A percentile compares a stretch with the other conserved stretches of the same genome.
phyloP scores from a whole-genome alignment of 2,888 invertebrate genomes.

The Clanis bilineata region DNA sequence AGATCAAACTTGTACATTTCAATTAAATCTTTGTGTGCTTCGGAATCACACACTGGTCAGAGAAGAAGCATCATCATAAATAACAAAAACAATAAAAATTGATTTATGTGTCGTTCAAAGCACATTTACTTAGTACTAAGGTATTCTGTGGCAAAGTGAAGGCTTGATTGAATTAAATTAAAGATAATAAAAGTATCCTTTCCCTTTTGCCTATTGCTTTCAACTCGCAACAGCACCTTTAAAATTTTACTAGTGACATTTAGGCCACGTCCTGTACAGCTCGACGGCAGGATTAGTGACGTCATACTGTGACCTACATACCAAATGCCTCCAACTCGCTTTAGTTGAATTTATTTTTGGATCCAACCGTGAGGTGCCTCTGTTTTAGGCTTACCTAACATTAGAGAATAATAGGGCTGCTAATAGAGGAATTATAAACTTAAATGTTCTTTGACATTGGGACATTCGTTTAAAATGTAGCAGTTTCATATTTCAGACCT shows the following conservation, averaged over 20 bases:
- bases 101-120: too few species aligned
- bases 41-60: too few species aligned
- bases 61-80: too few species aligned
- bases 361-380: not conserved
- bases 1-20: too few species aligned
- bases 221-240: not conserved
- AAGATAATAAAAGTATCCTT: too few species aligned
- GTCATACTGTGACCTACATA: constrained; percentile 9
- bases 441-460: not conserved
- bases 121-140: too few species aligned
- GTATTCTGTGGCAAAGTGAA: too few species aligned
- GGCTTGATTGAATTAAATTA: too few species aligned
- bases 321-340: not conserved
- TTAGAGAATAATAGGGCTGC: not conserved
- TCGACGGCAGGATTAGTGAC: not conserved
- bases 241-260: not conserved
- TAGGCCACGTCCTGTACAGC: constrained; percentile 6
- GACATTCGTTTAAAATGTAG: too few species aligned
- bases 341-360: not conserved
- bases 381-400: not conserved
- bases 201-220: not conserved
- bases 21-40: too few species aligned
- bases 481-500: too few species aligned
- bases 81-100: too few species aligned
- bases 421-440: not conserved